phyloP scores from a whole-genome alignment of 1,140 invertebrate species.

The Coelopa frigida region DNA sequence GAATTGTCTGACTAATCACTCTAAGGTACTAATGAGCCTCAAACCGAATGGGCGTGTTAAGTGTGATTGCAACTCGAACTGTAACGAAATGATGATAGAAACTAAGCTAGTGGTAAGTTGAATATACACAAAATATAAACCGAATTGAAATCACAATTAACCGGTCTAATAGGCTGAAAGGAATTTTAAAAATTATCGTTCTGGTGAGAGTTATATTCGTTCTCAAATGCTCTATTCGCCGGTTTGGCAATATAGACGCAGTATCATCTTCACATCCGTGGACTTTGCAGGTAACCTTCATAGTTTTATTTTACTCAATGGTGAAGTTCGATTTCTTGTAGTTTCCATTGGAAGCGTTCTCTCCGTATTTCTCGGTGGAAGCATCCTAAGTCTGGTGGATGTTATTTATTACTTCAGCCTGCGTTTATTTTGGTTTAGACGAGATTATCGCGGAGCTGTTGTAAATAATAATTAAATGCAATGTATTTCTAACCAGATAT shows the following conservation, averaged over 20 bases:
- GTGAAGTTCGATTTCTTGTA: neutral
- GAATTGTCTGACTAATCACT: conserved; percentile 4
- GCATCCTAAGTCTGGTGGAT: neutral
- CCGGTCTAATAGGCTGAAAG: no score
- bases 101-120: neutral
- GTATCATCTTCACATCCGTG: neutral
- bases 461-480: neutral
- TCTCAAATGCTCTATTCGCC: neutral
- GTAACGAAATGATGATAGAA: conserved; percentile 1
- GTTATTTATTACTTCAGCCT: conserved; percentile 9
- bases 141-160: no score
- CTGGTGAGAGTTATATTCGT: no score
- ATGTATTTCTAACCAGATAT: no score
- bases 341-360: conserved; percentile 1
- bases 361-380: conserved; percentile 6
- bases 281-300: neutral
- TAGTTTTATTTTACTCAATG: neutral
- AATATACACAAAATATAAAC: no score
- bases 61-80: conserved; percentile 8
- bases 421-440: conserved; percentile 12
- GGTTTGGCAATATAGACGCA: neutral
- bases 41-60: neutral
- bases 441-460: conserved; percentile 2
- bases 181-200: no score
- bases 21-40: no score